These are phyloP conservation scores for Ctenopoma kingsleyae DNA, from an alignment of 2,797 vertebrate genomes.

Conservation along the genomic window DNA sequence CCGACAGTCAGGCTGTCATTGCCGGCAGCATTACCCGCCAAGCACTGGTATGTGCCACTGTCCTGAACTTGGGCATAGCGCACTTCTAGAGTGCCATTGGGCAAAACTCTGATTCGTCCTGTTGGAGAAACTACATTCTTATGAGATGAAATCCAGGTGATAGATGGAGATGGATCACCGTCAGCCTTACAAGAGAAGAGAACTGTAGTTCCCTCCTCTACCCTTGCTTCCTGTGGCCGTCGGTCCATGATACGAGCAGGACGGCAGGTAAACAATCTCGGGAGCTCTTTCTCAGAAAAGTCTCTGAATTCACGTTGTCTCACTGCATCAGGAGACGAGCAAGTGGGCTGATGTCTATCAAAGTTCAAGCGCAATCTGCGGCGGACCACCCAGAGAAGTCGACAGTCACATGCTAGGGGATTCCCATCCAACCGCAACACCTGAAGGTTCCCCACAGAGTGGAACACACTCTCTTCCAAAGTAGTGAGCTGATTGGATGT, in stretches of 20 bases:
- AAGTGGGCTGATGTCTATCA: conserved; percentile 87
- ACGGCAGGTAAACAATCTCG: conserved; percentile 87
- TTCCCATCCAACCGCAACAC: conserved; percentile 90
- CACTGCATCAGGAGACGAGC: conserved; percentile 77
- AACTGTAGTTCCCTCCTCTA: conserved; percentile 86
- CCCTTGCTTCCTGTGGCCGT: conserved; percentile 80
- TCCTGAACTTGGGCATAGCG: conserved; percentile 88
- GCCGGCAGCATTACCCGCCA: conserved; percentile 89
- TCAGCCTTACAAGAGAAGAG: conserved; percentile 88
- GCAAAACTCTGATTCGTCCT: conserved; percentile 85
- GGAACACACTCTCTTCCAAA: conserved; percentile 89
- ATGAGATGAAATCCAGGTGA: conserved; percentile 88
- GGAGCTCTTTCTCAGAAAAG: conserved; percentile 88
- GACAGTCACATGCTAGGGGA: conserved; percentile 91
- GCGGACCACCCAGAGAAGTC: conserved; percentile 91
- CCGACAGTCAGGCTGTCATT: conserved; percentile 88
- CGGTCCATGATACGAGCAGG: conserved; percentile 84
- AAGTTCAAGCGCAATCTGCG: conserved; percentile 86
- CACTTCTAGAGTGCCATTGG: conserved; percentile 89
- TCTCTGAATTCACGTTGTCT: conserved; percentile 85
- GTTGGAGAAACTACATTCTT: conserved; percentile 74
- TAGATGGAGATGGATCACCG: conserved; percentile 87
- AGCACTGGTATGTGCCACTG: conserved; percentile 87
- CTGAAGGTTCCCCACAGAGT: conserved; percentile 89
- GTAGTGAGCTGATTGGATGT: conserved; percentile 90